Percentiles rank a stretch among this genome's conserved stretches.
Evolutionary conservation across 2,113 vertebrate species (phyloP).

Genomic region (Coregonus clupeaformis): DNA sequence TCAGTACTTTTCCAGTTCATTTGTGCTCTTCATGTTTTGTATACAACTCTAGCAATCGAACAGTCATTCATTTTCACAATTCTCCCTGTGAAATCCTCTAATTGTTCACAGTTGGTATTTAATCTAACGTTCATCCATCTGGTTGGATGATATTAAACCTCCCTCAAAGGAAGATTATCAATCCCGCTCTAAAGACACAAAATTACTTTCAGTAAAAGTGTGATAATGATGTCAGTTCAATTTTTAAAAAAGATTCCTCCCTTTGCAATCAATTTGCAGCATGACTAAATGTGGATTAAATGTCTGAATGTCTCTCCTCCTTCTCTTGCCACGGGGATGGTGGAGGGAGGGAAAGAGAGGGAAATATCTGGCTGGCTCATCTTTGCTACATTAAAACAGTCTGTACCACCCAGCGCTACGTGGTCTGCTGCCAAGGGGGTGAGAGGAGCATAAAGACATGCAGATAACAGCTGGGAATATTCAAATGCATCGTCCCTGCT

Average conservation of each 20-base stretch:
- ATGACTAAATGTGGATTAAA: conserved; percentile 63
- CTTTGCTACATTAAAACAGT: conserved; percentile 21
- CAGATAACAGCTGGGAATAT: conserved; percentile 24
- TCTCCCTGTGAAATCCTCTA: neutral
- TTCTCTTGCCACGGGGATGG: conserved; percentile 16
- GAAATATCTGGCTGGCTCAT: conserved; percentile 15
- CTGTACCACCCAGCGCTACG: neutral
- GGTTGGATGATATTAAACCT: conserved; percentile 15
- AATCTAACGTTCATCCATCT: conserved; percentile 24
- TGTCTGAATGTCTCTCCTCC: conserved; percentile 46
- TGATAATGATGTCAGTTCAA: conserved; percentile 52
- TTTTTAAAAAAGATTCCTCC: conserved; percentile 25
- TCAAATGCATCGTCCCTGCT: conserved; percentile 13
- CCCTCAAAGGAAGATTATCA: conserved; percentile 35
- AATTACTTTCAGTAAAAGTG: conserved; percentile 34
- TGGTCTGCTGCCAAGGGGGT: conserved; percentile 23
- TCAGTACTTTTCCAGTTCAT: neutral
- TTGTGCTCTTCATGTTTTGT: neutral
- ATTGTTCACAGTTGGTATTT: conserved; percentile 13
- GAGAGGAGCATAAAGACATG: conserved; percentile 18
- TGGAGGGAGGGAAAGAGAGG: neutral
- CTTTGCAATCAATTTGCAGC: conserved; percentile 59
- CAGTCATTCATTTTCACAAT: neutral
- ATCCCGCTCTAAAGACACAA: conserved; percentile 11
- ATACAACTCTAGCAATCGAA: neutral